phyloP scores from a whole-genome alignment of 2,888 invertebrate species.

The Caenorhabditis sp. region DNA sequence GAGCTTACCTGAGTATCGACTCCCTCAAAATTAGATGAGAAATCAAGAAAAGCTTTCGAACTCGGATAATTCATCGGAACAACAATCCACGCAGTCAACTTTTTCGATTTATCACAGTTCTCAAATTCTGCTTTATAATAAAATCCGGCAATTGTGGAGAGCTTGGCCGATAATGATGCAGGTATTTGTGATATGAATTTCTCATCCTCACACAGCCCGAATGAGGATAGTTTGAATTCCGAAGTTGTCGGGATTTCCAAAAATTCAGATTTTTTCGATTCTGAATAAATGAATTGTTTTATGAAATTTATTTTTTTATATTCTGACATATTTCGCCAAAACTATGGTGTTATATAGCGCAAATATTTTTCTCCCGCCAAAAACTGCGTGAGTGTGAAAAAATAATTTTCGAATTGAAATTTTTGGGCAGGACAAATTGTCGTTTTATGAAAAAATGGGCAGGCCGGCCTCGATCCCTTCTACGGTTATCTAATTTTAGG shows the following conservation, averaged over 20 bases:
- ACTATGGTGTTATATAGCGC: too few relatives aligned
- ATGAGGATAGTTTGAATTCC: slow-evolving; percentile 6
- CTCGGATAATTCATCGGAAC: slow-evolving; percentile 30
- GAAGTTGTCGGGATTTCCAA: not conserved
- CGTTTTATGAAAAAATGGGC: not conserved
- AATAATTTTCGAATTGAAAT: too few relatives aligned
- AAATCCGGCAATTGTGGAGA: slow-evolving; percentile 11
- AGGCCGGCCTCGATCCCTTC: too few relatives aligned
- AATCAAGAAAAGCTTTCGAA: not conserved
- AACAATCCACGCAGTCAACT: slow-evolving; percentile 20
- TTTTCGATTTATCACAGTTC: slow-evolving; percentile 8
- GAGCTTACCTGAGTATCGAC: not conserved
- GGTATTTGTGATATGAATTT: slow-evolving; percentile 22
- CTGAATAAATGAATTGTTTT: slow-evolving; percentile 2
- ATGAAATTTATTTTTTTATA: not conserved
- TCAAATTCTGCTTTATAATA: slow-evolving; percentile 20
- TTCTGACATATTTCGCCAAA: too few relatives aligned
- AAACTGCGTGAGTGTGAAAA: too few relatives aligned
- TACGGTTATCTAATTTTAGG: too few relatives aligned
- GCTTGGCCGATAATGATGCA: slow-evolving; percentile 7
- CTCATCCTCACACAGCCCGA: slow-evolving; percentile 29
- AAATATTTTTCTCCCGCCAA: too few relatives aligned
- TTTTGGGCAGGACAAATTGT: too few relatives aligned
- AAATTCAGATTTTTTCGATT: slow-evolving; percentile 19
- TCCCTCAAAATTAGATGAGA: not conserved